Percentiles rank a stretch among this genome's conserved stretches.
phyloP scores from a whole-genome alignment of 2,797 vertebrate genomes.

The Molossus alvarezi region DNA sequence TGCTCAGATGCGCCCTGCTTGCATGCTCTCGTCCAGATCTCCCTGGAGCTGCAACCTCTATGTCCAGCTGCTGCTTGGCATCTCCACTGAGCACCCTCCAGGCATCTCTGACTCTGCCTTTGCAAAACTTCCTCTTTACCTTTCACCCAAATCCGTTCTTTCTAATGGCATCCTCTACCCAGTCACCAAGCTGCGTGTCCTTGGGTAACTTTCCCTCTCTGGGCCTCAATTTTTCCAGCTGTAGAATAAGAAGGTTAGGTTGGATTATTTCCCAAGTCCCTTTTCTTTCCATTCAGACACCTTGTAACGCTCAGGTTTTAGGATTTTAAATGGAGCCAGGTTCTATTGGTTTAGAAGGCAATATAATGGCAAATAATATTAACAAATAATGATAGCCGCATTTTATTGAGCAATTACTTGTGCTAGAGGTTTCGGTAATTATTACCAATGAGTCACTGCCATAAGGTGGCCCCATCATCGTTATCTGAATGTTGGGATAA shows the following conservation, averaged over 20 bases:
- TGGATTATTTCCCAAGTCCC: not conserved
- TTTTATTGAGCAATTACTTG: not conserved
- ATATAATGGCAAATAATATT: not conserved
- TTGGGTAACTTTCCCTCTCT: not conserved
- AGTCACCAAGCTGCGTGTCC: not conserved
- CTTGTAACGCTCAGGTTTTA: not conserved
- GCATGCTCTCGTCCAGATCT: not conserved
- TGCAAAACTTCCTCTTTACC: not conserved
- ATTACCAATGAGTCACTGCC: not conserved
- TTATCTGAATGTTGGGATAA: not conserved
- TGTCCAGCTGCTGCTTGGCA: no score
- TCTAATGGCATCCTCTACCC: not conserved
- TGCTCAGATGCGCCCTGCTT: no score
- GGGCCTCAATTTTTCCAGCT: not conserved
- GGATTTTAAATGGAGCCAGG: not conserved
- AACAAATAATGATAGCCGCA: not conserved
- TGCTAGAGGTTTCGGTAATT: slow-evolving; percentile 32
- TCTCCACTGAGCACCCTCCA: no score
- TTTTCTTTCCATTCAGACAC: not conserved
- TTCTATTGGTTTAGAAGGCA: not conserved
- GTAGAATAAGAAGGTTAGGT: not conserved
- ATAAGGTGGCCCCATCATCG: not conserved
- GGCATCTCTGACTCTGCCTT: not conserved
- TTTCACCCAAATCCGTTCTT: not conserved
- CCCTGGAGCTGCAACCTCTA: not conserved